Evolutionary conservation across 2,888 invertebrate species (phyloP), one percentile per base, ranked within the genome.

Genomic region (Amphipyra berbera): DNA sequence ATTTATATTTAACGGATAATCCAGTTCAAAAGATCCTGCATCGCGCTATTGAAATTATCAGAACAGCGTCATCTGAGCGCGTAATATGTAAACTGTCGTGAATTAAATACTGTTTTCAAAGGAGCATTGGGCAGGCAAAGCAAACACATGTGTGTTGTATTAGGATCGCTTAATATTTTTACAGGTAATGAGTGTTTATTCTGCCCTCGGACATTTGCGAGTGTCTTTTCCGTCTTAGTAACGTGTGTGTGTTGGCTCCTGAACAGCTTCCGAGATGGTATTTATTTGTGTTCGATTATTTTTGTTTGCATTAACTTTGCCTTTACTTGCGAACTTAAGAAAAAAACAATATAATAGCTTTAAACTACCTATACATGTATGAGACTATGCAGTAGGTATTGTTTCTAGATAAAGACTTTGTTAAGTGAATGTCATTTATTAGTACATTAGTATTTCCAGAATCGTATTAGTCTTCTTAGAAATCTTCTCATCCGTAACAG

Each of bases 1-100:
- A 62, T 65, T 62, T 69, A 60, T 56, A 50, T 69, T 69, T 69
- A 68, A 48, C 52, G 13, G 12, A 57, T 61, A 68, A 53, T 40
- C 14, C 49, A 33, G 40, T 44, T 50, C 13, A 7, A 54, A 55
- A 56, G 14, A 21, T 38, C 13, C 33, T 62, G 56, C 45, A 46
- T 38, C 63, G 45, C 37, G 30, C 44, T 55, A 62, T 74, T 62
- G 55, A 54, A 57, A 66, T 45, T 44, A 46, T 56, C 13, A 14
- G 9, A 2, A 30, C 50, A 61, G 13, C 15, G 45, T 14, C 67
- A 47, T 46, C 45, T 50, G 21, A 21, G 33, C 12, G 41, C 0
- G 12, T 10, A 27, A 40, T 14, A 14, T n/a, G 10, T 50, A 21
- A 54, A 37, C 40, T 14, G 4, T 21, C 6, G 9, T 14, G 10